Evolutionary conservation across 2,888 invertebrate species (phyloP).

Genomic region (Cosmia trapezina): DNA sequence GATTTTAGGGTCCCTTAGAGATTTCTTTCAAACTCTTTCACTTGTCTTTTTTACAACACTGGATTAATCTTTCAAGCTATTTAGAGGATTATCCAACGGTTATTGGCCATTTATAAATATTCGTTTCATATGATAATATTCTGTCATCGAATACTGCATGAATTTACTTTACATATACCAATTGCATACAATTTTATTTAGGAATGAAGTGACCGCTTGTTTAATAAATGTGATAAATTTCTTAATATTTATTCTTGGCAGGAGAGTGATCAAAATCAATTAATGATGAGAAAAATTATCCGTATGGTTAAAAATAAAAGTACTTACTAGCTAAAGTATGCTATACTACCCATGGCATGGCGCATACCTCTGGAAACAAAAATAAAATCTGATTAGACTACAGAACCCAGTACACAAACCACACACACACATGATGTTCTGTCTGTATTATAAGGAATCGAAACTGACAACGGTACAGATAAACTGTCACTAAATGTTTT

Average conservation of each 20-base stretch:
- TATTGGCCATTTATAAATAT: background rate
- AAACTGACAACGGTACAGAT: conserved; percentile 45
- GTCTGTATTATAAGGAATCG: conserved; percentile 40
- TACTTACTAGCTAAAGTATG: background rate
- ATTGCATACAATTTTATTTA: too few relatives aligned
- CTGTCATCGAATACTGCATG: too few relatives aligned
- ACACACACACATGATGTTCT: background rate
- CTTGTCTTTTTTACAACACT: background rate
- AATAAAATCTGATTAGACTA: background rate
- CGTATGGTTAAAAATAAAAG: background rate
- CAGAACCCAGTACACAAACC: conserved; percentile 20
- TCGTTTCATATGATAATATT: background rate
- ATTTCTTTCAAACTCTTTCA: background rate
- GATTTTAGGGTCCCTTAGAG: conserved; percentile 34
- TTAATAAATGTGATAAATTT: background rate
- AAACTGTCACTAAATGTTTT: conserved; percentile 57
- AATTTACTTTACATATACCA: too few relatives aligned
- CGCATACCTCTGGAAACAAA: background rate
- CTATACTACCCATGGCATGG: background rate
- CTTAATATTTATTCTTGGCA: background rate
- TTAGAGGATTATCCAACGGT: background rate
- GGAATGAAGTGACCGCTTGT: too few relatives aligned
- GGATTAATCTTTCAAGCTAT: background rate
- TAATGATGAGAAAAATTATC: background rate
- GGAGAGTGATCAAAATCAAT: too few relatives aligned